These are phyloP conservation scores for Ochropleura plecta DNA, from an alignment of 2,888 invertebrate genomes.

Conservation along the genomic window DNA sequence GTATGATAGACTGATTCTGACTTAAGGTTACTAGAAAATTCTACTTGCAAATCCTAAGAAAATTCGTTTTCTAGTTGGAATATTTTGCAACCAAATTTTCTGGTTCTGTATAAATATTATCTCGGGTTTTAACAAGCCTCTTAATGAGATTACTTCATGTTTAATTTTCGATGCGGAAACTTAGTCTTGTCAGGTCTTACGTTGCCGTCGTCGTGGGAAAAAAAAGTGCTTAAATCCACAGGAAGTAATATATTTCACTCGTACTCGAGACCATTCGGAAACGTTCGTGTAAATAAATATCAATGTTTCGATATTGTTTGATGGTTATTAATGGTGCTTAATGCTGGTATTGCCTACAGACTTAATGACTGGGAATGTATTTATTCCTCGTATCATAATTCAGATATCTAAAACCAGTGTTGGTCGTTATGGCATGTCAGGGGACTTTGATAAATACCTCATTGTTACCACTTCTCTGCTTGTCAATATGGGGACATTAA, in stretches of 20 bases:
- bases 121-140: slow-evolving; percentile 1
- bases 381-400: slow-evolving; percentile 60
- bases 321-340: slow-evolving; percentile 49
- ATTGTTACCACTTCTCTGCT: slow-evolving; percentile 60
- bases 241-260: slow-evolving; percentile 37
- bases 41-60: background rate
- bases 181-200: slow-evolving; percentile 16
- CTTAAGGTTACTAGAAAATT: background rate
- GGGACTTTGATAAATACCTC: slow-evolving; percentile 60
- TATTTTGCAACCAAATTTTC: background rate
- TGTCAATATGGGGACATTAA: slow-evolving; percentile 53
- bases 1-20: background rate
- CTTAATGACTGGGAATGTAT: slow-evolving; percentile 48
- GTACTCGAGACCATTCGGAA: slow-evolving; percentile 37
- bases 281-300: slow-evolving; percentile 33
- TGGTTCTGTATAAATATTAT: background rate
- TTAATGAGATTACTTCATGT: slow-evolving; percentile 13
- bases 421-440: slow-evolving; percentile 56
- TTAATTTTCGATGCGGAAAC: slow-evolving; percentile 35
- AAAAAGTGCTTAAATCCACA: slow-evolving; percentile 25
- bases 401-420: slow-evolving; percentile 45
- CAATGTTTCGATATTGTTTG: slow-evolving; percentile 38
- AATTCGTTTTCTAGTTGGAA: background rate
- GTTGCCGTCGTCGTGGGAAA: slow-evolving; percentile 33
- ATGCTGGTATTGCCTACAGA: slow-evolving; percentile 31